These are phyloP conservation scores for Gymnoscelis rufifasciata DNA, from an alignment of 2,888 invertebrate species.

Conservation along the genomic window DNA sequence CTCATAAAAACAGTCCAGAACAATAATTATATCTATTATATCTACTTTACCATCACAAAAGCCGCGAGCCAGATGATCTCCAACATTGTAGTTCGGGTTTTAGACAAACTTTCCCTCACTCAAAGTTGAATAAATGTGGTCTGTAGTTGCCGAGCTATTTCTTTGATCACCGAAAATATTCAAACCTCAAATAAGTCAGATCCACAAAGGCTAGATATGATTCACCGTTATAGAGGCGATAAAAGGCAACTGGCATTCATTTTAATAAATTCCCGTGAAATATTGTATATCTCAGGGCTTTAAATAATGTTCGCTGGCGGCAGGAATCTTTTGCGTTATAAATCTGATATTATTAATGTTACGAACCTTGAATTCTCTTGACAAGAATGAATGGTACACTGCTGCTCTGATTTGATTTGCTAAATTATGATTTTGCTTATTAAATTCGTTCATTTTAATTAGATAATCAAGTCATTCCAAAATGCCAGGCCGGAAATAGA, in stretches of 20 bases:
- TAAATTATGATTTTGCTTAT: conserved; percentile 8
- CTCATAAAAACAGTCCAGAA: too few relatives aligned
- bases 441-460: background rate
- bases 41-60: background rate
- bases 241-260: conserved; percentile 31
- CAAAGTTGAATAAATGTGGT: background rate
- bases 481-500: background rate
- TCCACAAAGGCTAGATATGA: conserved; percentile 23
- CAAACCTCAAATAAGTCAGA: conserved; percentile 12
- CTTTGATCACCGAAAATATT: conserved; percentile 7
- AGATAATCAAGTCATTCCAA: background rate
- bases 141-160: conserved; percentile 1
- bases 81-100: background rate
- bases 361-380: conserved; percentile 28
- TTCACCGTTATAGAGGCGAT: conserved; percentile 23
- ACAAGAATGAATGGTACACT: conserved; percentile 28
- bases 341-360: conserved; percentile 48
- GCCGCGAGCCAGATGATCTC: background rate
- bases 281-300: conserved; percentile 37
- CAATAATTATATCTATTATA: background rate
- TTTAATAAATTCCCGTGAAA: conserved; percentile 43
- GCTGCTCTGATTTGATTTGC: conserved; percentile 24
- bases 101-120: background rate
- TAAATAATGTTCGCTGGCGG: conserved; percentile 36
- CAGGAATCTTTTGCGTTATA: conserved; percentile 42